Evolutionary conservation across 2,888 invertebrate genomes (phyloP).

Genomic region (Agapetus fuscipes): DNA sequence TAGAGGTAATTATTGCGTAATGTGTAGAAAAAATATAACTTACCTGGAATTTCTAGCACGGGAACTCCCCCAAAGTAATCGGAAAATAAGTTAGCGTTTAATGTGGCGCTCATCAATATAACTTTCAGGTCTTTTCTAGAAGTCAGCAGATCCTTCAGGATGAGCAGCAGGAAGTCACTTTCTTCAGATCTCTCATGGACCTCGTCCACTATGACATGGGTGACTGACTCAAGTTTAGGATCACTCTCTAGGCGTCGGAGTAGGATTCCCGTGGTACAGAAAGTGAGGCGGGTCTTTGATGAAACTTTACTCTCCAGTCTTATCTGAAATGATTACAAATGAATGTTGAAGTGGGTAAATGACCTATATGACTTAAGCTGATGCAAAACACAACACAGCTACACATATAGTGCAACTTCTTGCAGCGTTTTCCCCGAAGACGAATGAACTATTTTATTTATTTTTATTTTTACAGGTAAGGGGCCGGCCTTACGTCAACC

Average conservation of each 20-base stretch:
- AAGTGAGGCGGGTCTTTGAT: conserved; percentile 68
- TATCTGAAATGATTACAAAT: conserved; percentile 42
- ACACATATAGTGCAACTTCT: no score
- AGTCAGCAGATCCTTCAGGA: conserved; percentile 65
- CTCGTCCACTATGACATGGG: conserved; percentile 83
- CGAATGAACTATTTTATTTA: no score
- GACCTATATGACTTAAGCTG: background rate
- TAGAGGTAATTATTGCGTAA: no score
- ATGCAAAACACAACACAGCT: no score
- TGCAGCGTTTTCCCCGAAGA: no score
- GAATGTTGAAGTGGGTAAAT: background rate
- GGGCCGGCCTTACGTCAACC: no score
- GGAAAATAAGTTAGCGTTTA: conserved; percentile 78
- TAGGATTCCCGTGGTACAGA: conserved; percentile 90
- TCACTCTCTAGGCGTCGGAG: conserved; percentile 75
- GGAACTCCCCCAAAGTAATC: conserved; percentile 75
- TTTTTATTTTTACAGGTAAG: no score
- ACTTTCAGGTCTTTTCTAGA: conserved; percentile 68
- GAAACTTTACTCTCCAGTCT: conserved; percentile 71
- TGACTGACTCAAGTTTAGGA: conserved; percentile 61
- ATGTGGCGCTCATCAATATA: conserved; percentile 88
- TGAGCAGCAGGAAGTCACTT: conserved; percentile 80
- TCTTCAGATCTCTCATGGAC: conserved; percentile 88
- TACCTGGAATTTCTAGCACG: conserved; percentile 69
- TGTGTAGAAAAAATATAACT: no score